These are phyloP conservation scores for Paralichthys olivaceus DNA, from an alignment of 2,113 vertebrate species.

Conservation along the genomic window DNA sequence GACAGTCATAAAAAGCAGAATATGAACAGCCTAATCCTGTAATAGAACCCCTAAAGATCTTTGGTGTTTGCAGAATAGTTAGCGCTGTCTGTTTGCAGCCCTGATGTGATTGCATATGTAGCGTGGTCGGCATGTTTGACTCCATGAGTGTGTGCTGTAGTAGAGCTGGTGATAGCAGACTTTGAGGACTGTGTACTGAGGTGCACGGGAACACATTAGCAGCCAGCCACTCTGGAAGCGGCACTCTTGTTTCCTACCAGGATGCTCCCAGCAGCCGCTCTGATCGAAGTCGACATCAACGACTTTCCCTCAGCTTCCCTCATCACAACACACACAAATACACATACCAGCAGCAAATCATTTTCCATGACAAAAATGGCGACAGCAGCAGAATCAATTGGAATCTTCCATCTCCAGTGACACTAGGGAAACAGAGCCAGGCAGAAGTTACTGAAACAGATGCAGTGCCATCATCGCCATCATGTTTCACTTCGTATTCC, in stretches of 20 bases:
- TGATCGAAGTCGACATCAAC: constrained; percentile 61
- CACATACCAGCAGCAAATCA: constrained; percentile 16
- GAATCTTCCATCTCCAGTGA: constrained; percentile 37
- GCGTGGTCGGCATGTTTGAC: constrained; percentile 2
- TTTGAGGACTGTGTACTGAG: constrained; percentile 47
- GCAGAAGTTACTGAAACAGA: constrained; percentile 28
- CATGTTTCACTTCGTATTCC: constrained; percentile 40
- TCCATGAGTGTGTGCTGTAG: not conserved
- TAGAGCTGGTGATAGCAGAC: not conserved
- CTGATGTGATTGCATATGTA: constrained; percentile 18
- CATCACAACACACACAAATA: constrained; percentile 3
- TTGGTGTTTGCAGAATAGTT: constrained; percentile 5
- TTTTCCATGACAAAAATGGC: constrained; percentile 36
- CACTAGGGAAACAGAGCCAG: constrained; percentile 21
- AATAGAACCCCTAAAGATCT: not conserved
- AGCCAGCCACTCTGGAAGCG: constrained; percentile 56
- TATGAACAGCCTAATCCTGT: not conserved
- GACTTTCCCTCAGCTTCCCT: constrained; percentile 28
- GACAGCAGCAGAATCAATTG: constrained; percentile 44
- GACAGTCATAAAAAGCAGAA: not conserved
- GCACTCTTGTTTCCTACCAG: constrained; percentile 45
- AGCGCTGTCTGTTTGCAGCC: not conserved
- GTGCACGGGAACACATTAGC: constrained; percentile 72
- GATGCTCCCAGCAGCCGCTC: constrained; percentile 60
- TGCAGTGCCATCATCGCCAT: constrained; percentile 18